Base-by-base conservation (phyloP, 1,140 invertebrate genomes). In the Amyelois transitella region DNA sequence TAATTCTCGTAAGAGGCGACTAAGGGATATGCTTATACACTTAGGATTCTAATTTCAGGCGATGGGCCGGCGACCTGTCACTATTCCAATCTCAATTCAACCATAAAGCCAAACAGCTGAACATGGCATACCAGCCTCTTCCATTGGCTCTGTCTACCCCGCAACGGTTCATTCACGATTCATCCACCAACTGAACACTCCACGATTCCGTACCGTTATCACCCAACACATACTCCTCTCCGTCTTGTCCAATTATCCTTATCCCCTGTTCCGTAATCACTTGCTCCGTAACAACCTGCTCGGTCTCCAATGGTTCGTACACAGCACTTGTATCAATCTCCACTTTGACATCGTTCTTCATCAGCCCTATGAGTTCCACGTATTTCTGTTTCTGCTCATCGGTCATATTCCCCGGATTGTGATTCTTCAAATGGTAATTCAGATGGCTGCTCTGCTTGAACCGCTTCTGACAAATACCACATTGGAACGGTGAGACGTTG, bases 401-500 rank as follows among this genome's bases (percentile, higher is more conserved):
- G 0, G 71, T 78, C 67, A 81, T 62, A 2, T 71, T 73, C 0
- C 57, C 54, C 3, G 73, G 67, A 18, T 80, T 80, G 55, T 89
- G 88, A 14, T 82, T 76, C 18, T 78, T 75, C 0, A 88, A 52
- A 56, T 89, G 88, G 28, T 86, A 88, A 43, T 88, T 89, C 7
- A 88, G 32, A 49, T 89, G 86, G 18, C 80, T 86, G 62, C 73
- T 77, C 52, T 89, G 88, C 18, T 89, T 89, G 60, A 88, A 89
- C 1, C 84, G 20, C 12, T 87, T 80, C 20, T 90, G 80, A 69
- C 94, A 96, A 2, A 92, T 74, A 0, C 88, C 80, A 60, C 93
- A 94, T 18, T 91, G 90, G 78, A 95, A 96, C 0, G 95, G 94
- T 32, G 94, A 91, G 58, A 95, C 93, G 2, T 94, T 94, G 0